Base-by-base conservation (phyloP, 2,888 invertebrate species). In the Timandra comae region DNA sequence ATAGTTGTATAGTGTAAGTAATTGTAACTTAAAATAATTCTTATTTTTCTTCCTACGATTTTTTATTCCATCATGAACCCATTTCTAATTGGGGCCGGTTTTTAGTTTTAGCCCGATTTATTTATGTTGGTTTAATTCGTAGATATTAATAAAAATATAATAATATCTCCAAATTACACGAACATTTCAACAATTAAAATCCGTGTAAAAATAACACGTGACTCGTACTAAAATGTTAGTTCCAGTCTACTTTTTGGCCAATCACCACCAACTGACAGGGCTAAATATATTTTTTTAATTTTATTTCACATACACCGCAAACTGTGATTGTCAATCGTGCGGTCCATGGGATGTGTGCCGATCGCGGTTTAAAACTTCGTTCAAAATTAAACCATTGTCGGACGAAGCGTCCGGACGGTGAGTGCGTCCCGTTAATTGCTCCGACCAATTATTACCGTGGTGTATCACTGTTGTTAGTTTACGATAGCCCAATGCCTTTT, bases 381-480 rank as follows among this genome's bases (percentile, higher is more conserved):
- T 49, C 56, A 30, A 66, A 69, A 67, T 71, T 56, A 66, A 69
- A 60, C 63, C 61, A 59, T 53, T 57, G 57, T 53, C 31, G 39
- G 27, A 42, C 41, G 43, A 32, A 31, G 39, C 32, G 42, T 30
- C 43, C 29, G 40, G n/a, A 22, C 30, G 43, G 30, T 33, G 34
- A 42, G 33, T 41, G 38, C 29, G 6, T 6, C 25, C 49, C 50
- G 56, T 56, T 68, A 68, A 73, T 69, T 63, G 70, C 55, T 56
- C 48, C 43, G 46, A 52, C 56, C 72, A 66, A 71, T 72, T 70
- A 70, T 62, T 52, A 53, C 54, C 40, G 46, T 38, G 45, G 48
- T 47, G 46, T 61, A 63, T 64, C 68, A 63, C 57, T 62, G 62
- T n/a, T n/a, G n/a, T 64, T 67, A 62, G 65, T 62, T 63, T 54